Evolutionary conservation across 2,888 invertebrate genomes (phyloP).

Genomic region (Drosophila birchii): DNA sequence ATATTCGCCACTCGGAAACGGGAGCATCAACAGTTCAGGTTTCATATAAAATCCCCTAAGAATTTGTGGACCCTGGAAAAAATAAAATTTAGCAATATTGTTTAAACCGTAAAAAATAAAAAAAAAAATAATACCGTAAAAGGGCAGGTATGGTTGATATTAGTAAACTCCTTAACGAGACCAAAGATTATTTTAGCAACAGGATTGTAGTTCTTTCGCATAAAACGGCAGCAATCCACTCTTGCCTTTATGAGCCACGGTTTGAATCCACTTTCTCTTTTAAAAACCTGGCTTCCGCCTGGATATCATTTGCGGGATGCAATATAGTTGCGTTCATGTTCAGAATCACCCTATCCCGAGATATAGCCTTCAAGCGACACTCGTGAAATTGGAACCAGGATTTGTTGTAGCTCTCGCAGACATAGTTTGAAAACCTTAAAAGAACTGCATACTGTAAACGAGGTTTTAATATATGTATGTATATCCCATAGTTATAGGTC

Average conservation of each 20-base stretch:
- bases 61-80: constrained; percentile 4
- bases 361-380: constrained; percentile 4
- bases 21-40: background rate
- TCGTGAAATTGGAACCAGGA: background rate
- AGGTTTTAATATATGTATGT: background rate
- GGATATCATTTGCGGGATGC: background rate
- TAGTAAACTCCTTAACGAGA: background rate
- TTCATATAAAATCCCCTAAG: background rate
- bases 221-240: constrained; percentile 1
- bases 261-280: constrained; percentile 10
- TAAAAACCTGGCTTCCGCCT: background rate
- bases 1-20: constrained; percentile 7
- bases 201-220: background rate
- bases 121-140: background rate
- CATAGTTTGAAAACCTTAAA: background rate
- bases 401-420: constrained; percentile 1
- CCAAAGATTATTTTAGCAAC: background rate
- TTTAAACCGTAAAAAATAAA: background rate
- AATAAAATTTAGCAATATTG: background rate
- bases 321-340: background rate
- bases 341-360: background rate
- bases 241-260: background rate
- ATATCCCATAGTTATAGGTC: too few species aligned
- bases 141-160: background rate
- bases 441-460: background rate